Evolutionary conservation across 2,797 vertebrate genomes (phyloP).

Genomic region (Rhyacichthys aspro): DNA sequence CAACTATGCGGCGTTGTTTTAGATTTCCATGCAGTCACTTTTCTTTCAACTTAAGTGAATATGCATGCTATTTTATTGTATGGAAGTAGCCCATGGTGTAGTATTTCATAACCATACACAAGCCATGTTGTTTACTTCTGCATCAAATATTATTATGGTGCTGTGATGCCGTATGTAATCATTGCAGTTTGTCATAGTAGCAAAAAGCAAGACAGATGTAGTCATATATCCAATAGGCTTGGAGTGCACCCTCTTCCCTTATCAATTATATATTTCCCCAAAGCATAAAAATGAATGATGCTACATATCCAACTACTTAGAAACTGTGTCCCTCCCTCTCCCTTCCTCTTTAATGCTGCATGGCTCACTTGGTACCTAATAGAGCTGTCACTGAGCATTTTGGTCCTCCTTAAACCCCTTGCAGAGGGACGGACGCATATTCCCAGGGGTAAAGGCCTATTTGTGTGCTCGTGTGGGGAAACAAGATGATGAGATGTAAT

Average conservation of each 20-base stretch:
- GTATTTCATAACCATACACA: too few relatives aligned
- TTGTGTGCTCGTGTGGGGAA: slow-evolving; percentile 51
- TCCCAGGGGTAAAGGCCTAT: slow-evolving; percentile 63
- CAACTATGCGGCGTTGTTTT: background rate
- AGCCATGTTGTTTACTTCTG: background rate
- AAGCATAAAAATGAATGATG: slow-evolving; percentile 38
- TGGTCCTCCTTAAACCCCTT: slow-evolving; percentile 60
- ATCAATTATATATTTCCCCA: slow-evolving; percentile 33
- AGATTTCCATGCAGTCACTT: slow-evolving; percentile 5
- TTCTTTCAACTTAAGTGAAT: background rate
- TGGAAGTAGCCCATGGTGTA: too few relatives aligned
- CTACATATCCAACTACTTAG: slow-evolving; percentile 23
- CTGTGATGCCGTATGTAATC: too few relatives aligned
- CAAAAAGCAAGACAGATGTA: background rate
- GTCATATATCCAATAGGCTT: background rate
- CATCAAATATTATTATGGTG: background rate
- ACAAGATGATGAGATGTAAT: slow-evolving; percentile 45
- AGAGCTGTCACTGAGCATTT: slow-evolving; percentile 72
- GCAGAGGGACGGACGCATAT: slow-evolving; percentile 53
- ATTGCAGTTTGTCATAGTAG: background rate
- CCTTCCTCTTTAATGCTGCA: slow-evolving; percentile 51
- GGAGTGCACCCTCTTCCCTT: slow-evolving; percentile 1
- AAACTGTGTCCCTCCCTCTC: slow-evolving; percentile 23
- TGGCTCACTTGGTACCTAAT: slow-evolving; percentile 77
- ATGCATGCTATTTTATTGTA: background rate